Evolutionary conservation across 2,113 vertebrate genomes (phyloP), one percentile per base, ranked within the genome.

Genomic region (Petrocephalus zakoni): DNA sequence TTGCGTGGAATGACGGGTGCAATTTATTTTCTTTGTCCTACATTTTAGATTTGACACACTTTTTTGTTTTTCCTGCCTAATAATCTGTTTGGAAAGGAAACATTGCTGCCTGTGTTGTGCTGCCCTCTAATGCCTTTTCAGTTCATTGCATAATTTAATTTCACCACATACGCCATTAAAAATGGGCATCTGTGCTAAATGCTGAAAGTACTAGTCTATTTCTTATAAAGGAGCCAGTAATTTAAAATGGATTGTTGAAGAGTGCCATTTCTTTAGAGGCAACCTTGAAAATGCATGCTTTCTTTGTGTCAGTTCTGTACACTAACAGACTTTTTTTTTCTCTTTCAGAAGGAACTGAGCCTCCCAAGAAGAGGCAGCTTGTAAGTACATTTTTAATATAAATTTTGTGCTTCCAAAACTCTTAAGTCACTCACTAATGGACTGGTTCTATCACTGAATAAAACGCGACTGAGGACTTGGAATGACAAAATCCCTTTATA

Each of bases 341-440:
- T 90, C 92, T 95, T 94, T 81, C 97, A 99, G 98, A 99, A 99
- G 94, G 98, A 99, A 92, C 96, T 99, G 93, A 99, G 98, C 90
- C 97, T 99, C 94, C 98, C 98, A 90, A 95, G 98, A 95, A 97
- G 98, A 97, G 98, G 98, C 95, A 99, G 98, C 91, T 99, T 99
- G 98, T 99, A 95, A 99, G 97, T 98, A 96, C 90, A 51, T 52
- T 91, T 87, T 87, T 88, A 34, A 61, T 47, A 82, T 86, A 7
- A 75, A 55, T 53, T 88, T 8, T 83, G 8, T 0, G 83, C 22
- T 72, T 47, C 25, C 13, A 75, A 11, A 81, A 17, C 72, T 87
- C 21, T 17, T 46, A 86, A 25, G 2, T 34, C 46, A 22, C 1
- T 34, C 52, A n/a, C 8, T 17, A 55, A 21, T n/a, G 81, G 72